Evolutionary conservation across 2,797 vertebrate species (phyloP).

Genomic region (Tragelaphus oryx): DNA sequence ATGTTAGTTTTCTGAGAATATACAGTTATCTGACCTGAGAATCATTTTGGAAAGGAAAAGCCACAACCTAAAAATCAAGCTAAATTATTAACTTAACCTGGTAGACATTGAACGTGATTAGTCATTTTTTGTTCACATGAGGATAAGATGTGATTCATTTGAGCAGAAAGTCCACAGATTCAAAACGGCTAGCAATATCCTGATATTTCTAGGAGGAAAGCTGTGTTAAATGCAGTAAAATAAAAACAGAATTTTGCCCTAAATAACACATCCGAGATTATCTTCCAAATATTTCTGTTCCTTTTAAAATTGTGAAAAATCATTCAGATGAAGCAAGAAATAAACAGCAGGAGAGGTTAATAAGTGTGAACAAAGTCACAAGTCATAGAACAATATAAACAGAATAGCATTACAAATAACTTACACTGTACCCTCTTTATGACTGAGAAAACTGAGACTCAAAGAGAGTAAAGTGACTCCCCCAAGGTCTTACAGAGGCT

Average conservation of each 20-base stretch:
- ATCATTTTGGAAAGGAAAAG: constrained; percentile 40
- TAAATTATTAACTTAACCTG: constrained; percentile 33
- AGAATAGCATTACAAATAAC: background rate
- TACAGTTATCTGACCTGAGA: constrained; percentile 22
- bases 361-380: background rate
- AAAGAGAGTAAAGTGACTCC: background rate
- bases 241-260: background rate
- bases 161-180: background rate
- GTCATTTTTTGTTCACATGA: background rate
- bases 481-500: constrained; percentile 24
- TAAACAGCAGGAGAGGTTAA: background rate
- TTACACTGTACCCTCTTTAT: background rate
- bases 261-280: background rate
- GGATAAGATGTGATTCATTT: background rate
- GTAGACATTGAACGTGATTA: background rate
- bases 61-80: constrained; percentile 13
- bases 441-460: background rate
- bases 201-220: background rate
- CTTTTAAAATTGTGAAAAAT: constrained; percentile 14
- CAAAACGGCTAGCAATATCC: background rate
- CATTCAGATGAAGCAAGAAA: constrained; percentile 6
- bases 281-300: background rate
- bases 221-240: background rate
- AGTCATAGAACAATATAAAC: background rate
- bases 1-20: constrained; percentile 7